Conservation (phyloP, 2,113 vertebrate species). For the Physeter macrocephalus region DNA sequence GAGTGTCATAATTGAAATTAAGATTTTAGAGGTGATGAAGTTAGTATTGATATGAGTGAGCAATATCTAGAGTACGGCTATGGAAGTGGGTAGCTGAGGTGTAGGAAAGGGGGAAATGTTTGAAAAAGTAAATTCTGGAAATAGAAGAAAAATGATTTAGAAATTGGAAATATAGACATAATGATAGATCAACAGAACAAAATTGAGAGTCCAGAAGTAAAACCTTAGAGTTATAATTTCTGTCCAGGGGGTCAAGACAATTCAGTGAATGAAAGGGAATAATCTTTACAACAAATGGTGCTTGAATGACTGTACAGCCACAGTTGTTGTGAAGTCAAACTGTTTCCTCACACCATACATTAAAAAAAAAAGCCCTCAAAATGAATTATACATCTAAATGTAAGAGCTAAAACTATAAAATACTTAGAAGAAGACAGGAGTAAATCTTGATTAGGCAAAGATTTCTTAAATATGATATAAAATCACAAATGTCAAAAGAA, state of each 20-base stretch:
- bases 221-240: neutral
- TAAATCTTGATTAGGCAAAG: neutral
- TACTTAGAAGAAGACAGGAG: neutral
- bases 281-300: neutral
- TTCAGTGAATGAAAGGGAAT: neutral
- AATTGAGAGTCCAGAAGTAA: neutral
- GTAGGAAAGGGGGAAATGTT: neutral
- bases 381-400: neutral
- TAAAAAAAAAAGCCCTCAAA: neutral
- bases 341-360: neutral
- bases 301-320: neutral
- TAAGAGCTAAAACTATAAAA: neutral
- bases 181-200: neutral
- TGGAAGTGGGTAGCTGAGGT: neutral
- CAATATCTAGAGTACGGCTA: neutral
- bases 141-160: neutral
- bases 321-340: neutral
- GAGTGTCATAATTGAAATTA: neutral
- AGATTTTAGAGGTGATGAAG: neutral
- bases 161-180: neutral
- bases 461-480: neutral
- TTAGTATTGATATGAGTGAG: neutral
- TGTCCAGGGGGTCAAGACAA: neutral
- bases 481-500: neutral
- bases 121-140: neutral